These are phyloP conservation scores for Tenebrio molitor DNA, from an alignment of 1,140 invertebrate genomes.

Conservation along the genomic window DNA sequence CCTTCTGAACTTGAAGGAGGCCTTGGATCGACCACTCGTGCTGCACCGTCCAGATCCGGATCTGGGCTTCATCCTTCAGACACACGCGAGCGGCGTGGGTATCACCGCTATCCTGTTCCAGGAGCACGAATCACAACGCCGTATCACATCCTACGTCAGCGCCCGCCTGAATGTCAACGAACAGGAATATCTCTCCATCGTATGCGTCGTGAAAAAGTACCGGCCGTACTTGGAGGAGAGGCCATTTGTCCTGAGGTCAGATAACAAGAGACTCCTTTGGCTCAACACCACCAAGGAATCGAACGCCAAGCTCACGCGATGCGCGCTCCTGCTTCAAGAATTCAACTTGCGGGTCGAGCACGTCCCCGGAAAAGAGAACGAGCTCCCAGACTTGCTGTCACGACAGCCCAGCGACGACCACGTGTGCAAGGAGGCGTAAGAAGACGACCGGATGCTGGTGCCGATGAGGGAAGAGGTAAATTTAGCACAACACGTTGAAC, in stretches of 20 bases:
- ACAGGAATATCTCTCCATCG: constrained; percentile 49
- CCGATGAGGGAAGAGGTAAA: too few species aligned
- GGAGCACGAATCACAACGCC: neutral
- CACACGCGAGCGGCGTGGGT: constrained; percentile 53
- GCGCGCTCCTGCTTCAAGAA: constrained; percentile 56
- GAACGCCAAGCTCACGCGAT: constrained; percentile 55
- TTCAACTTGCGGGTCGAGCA: constrained; percentile 25
- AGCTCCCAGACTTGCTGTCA: constrained; percentile 13
- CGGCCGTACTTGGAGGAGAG: constrained; percentile 58
- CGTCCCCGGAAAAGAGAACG: constrained; percentile 8
- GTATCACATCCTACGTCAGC: constrained; percentile 28
- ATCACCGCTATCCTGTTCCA: constrained; percentile 51
- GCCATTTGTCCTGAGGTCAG: constrained; percentile 57
- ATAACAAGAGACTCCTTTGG: constrained; percentile 56
- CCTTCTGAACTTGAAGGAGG: neutral
- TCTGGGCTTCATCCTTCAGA: constrained; percentile 59
- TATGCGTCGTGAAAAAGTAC: constrained; percentile 61
- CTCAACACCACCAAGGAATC: constrained; percentile 51
- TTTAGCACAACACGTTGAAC: too few species aligned
- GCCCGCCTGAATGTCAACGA: constrained; percentile 20
- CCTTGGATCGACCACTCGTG: neutral
- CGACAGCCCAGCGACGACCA: neutral
- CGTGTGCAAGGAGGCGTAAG: neutral
- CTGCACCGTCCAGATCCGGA: constrained; percentile 52
- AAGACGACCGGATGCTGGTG: too few species aligned